A percentile compares a stretch with the other conserved stretches of the same genome.
phyloP scores from a whole-genome alignment of 2,113 vertebrate species.

The Sarotherodon lohbergeri region DNA sequence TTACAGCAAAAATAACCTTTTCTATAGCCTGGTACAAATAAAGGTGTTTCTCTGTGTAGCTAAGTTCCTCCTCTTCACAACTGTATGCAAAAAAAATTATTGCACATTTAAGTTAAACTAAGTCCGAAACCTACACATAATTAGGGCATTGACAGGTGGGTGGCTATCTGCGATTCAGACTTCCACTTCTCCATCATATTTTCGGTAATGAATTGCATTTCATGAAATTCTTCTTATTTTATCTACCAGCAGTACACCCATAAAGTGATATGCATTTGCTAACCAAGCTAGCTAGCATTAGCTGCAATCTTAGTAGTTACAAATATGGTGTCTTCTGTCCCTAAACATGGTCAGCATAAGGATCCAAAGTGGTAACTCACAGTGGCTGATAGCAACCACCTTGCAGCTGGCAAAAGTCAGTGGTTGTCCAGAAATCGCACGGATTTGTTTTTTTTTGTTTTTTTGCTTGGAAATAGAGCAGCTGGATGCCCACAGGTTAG shows the following conservation, averaged over 20 bases:
- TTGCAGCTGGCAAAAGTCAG: background rate
- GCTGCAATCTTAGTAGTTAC: background rate
- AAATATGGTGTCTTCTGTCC: background rate
- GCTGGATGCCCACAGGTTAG: no score
- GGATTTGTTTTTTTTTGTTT: no score
- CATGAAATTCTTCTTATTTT: background rate
- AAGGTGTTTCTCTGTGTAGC: background rate
- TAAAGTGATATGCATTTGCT: background rate
- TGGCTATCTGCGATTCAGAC: background rate
- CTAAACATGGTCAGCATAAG: background rate
- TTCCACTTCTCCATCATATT: background rate
- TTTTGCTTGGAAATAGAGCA: no score
- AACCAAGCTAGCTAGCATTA: background rate
- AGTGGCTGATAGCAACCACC: background rate
- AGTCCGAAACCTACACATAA: background rate
- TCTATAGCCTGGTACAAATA: background rate
- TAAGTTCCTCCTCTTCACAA: background rate
- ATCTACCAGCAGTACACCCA: background rate
- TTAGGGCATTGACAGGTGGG: background rate
- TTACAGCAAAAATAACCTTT: background rate
- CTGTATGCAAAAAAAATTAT: background rate
- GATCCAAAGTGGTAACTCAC: background rate
- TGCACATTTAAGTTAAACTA: background rate
- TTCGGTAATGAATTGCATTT: accelerated
- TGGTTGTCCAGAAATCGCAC: background rate